These are phyloP conservation scores for Coelopa pilipes DNA, from an alignment of 2,888 invertebrate species.

Conservation along the genomic window DNA sequence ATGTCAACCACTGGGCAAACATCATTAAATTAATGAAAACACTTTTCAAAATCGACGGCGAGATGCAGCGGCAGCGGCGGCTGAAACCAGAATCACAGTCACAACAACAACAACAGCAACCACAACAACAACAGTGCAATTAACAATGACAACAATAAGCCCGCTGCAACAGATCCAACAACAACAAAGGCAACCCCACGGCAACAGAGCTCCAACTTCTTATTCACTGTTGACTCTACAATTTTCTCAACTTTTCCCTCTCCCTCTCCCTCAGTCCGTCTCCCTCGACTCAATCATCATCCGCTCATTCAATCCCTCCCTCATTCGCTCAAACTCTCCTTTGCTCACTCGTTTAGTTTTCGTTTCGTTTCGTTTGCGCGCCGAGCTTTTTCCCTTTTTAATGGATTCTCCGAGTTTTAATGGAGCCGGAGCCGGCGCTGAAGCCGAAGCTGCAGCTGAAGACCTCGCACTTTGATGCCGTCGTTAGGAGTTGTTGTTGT, in stretches of 20 bases:
- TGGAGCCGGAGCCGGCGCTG: too few species aligned
- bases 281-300: not conserved
- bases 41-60: not conserved
- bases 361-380: not conserved
- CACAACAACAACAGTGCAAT: too few species aligned
- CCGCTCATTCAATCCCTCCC: too few species aligned
- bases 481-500: not conserved
- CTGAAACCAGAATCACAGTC: not conserved
- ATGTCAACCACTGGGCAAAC: constrained; percentile 36
- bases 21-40: constrained; percentile 28
- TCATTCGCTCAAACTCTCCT: not conserved
- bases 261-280: not conserved
- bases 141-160: too few species aligned
- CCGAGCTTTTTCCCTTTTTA: constrained; percentile 3
- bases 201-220: not conserved
- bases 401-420: constrained; percentile 25
- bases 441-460: constrained; percentile 18
- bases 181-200: not conserved
- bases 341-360: not conserved
- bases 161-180: not conserved
- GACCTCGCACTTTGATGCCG: constrained; percentile 22
- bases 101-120: too few species aligned
- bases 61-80: not conserved
- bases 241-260: constrained; percentile 5
- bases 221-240: not conserved